Base-by-base conservation (phyloP, 2,113 vertebrate species). In the Trinectes maculatus region DNA sequence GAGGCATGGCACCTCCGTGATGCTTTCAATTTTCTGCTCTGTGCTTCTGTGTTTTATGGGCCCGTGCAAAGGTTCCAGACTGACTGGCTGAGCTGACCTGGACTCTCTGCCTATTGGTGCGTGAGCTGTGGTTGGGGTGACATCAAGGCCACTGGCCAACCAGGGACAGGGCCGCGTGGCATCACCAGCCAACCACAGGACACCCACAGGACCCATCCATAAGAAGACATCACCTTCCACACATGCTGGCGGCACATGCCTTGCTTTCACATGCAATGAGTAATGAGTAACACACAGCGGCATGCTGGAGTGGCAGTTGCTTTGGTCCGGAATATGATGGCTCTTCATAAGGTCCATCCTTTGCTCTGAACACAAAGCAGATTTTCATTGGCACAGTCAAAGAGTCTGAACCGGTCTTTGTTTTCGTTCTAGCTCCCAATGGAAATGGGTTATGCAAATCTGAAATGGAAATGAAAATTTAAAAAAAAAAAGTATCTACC, bases 11-110 rank as follows among this genome's bases (percentile, higher is more conserved):
- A 91, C 87, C 87, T 89, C 87, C 85, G 71, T 82, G 91, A 93
- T 88, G 91, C 89, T 91, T 93, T 93, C 92, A 92, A 92, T 94
- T 93, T 94, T 91, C 93, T 93, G 92, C 94, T 92, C 89, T 88
- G 85, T 74, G 85, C 90, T 71, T 85, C 83, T 84, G 85, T 92
- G 90, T 87, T 94, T 94, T 92, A 93, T 88, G 82, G 92, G 81
- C 74, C 83, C 66, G 85, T 79, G 89, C 80, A 85, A 86, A 88
- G 85, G 87, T 91, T 90, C 86, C 86, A 89, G 80, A 85, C 85
- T 71, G 87, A 86, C 82, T 88, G 83, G 84, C 79, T 77, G 80
- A 74, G 75, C 83, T 86, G 87, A 88, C 87, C 87, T 63, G 84
- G 77, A 76, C 87, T 85, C 82, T 48, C 80, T 44, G 82, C 64